phyloP scores from a whole-genome alignment of 2,113 vertebrate species.

The Acrocephalus kingi region DNA sequence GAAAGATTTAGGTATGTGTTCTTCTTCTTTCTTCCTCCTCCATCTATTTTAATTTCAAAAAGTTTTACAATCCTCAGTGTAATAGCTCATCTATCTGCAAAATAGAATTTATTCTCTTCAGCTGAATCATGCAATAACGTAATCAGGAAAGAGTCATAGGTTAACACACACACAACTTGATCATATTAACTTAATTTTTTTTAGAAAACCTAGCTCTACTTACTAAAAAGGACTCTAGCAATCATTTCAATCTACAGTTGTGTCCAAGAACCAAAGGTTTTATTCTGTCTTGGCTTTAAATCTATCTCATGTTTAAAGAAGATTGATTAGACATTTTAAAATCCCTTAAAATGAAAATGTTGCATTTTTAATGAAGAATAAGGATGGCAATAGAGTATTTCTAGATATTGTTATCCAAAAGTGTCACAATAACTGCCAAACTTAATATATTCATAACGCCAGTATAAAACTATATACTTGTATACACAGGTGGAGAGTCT shows the following conservation, averaged over 20 bases:
- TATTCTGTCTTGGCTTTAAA: slow-evolving; percentile 1
- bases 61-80: background rate
- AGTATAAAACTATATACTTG: background rate
- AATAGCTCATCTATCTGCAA: background rate
- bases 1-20: slow-evolving; percentile 29
- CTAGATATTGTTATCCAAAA: slow-evolving; percentile 8
- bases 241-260: background rate
- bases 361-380: slow-evolving; percentile 53
- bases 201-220: background rate
- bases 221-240: background rate
- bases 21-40: background rate
- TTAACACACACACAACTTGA: background rate
- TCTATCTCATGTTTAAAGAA: background rate
- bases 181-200: background rate
- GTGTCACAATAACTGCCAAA: background rate
- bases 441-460: background rate
- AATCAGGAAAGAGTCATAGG: slow-evolving; percentile 17
- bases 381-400: background rate
- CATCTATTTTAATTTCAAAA: slow-evolving; percentile 33
- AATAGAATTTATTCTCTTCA: slow-evolving; percentile 7
- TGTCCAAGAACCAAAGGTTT: background rate
- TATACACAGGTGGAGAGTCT: background rate
- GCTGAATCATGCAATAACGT: background rate
- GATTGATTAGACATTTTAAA: slow-evolving; percentile 46
- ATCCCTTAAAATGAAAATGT: slow-evolving; percentile 30